These are phyloP conservation scores for Strigamia transsilvanica DNA, from an alignment of 2,888 invertebrate species.

Conservation along the genomic window DNA sequence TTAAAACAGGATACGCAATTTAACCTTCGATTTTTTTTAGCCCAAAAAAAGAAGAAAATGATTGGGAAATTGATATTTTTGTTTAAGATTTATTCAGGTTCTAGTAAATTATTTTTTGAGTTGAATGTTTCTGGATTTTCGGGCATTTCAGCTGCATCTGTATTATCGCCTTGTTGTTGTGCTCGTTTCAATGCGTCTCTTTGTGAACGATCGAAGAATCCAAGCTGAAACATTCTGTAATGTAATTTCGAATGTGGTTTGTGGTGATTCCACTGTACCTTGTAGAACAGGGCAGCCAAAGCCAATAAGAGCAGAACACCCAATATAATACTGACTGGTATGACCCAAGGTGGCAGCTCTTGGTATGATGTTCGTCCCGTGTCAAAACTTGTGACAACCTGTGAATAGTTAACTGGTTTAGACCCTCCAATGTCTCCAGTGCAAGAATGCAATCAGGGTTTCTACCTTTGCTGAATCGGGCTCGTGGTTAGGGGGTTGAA, in stretches of 20 bases:
- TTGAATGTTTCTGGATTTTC: neutral
- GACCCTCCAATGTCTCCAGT: neutral
- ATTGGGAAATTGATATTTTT: neutral
- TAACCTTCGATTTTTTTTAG: too few species aligned
- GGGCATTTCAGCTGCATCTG: neutral
- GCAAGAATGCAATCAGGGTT: too few species aligned
- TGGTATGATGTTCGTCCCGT: neutral
- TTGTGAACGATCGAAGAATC: neutral
- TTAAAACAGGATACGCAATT: too few species aligned
- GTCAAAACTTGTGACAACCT: slow-evolving; percentile 6
- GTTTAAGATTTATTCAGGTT: neutral
- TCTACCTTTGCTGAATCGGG: neutral
- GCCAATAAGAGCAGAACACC: neutral
- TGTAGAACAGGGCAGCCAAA: neutral
- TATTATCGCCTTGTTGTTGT: neutral
- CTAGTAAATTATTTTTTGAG: neutral
- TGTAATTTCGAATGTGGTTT: neutral
- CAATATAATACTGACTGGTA: slow-evolving; percentile 6
- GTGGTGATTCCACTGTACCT: neutral
- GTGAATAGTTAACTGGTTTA: neutral
- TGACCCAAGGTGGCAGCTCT: slow-evolving; percentile 22
- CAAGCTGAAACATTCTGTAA: neutral
- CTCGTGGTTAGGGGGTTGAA: neutral
- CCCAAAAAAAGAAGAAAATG: too few species aligned
- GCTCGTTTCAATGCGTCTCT: neutral